Evolutionary conservation across 1,140 invertebrate genomes (phyloP).

Genomic region (Drosophila nebulosa): DNA sequence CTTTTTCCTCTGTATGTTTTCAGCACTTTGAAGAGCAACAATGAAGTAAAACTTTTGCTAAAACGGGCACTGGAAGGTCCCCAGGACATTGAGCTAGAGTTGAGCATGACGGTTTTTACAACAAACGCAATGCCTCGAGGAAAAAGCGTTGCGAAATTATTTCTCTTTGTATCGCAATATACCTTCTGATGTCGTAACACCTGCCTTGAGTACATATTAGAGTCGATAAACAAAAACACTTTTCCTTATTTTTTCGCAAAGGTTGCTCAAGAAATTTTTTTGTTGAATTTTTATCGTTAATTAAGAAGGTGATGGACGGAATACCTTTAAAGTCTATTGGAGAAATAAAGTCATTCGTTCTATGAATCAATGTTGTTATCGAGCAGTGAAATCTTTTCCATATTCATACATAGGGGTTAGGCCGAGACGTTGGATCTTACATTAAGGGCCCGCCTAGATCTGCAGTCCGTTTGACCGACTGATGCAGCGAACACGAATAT

Average conservation of each 20-base stretch:
- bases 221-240: background rate
- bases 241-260: background rate
- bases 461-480: no score
- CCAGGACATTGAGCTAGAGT: conserved; percentile 93
- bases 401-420: no score
- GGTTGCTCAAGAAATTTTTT: background rate
- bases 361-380: background rate
- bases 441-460: no score
- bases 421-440: no score
- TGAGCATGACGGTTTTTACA: conserved; percentile 92
- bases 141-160: conserved; percentile 90
- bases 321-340: background rate
- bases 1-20: conserved; percentile 19
- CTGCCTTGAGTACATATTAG: background rate
- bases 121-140: conserved; percentile 86
- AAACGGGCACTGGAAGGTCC: conserved; percentile 89
- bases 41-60: conserved; percentile 88
- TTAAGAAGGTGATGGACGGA: background rate
- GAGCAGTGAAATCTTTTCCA: background rate
- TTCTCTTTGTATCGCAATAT: conserved; percentile 92
- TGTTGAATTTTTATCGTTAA: background rate
- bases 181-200: conserved; percentile 86
- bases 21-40: conserved; percentile 82
- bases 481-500: no score
- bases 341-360: background rate